Evolutionary conservation across 2,113 vertebrate genomes (phyloP).

Genomic region (Centropus bengalensis): DNA sequence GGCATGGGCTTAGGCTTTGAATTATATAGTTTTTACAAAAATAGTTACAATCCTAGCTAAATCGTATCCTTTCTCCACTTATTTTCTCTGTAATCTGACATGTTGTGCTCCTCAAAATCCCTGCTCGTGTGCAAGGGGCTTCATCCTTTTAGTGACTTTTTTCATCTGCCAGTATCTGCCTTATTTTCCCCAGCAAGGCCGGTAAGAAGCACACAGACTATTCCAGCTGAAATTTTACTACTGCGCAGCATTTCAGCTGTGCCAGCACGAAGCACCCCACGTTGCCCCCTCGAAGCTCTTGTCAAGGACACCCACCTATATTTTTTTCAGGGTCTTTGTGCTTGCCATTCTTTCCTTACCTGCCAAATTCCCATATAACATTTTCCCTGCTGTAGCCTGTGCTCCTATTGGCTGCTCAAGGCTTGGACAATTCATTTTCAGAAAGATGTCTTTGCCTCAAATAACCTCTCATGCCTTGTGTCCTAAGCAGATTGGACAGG

Average conservation of each 20-base stretch:
- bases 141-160: not conserved
- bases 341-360: not conserved
- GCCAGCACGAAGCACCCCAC: not conserved
- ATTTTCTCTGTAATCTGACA: not conserved
- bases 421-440: not conserved
- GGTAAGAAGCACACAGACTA: not conserved
- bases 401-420: not conserved
- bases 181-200: not conserved
- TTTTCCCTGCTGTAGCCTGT: not conserved
- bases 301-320: not conserved
- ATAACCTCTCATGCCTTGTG: not conserved
- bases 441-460: slow-evolving; percentile 20
- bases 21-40: not conserved
- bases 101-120: not conserved
- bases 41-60: not conserved
- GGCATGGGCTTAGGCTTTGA: not conserved
- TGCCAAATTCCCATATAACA: not conserved
- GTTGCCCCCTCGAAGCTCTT: not conserved
- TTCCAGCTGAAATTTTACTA: not conserved
- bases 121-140: not conserved
- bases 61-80: not conserved
- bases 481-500: not conserved
- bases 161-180: not conserved
- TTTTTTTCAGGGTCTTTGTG: not conserved
- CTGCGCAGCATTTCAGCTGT: not conserved